phyloP scores from a whole-genome alignment of 1,140 invertebrate genomes.

The Eriosoma lanigerum region DNA sequence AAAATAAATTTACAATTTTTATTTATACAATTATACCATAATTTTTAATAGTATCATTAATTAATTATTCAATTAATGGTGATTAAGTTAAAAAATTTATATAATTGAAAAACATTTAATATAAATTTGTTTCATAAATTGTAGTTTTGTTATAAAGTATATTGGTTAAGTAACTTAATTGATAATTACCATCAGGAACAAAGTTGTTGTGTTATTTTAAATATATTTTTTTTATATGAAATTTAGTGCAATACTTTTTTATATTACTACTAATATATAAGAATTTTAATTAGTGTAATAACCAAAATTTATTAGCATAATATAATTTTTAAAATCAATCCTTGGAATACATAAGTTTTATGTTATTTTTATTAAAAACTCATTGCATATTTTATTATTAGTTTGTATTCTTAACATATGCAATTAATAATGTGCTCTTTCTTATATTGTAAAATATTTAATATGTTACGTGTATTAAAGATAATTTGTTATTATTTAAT shows the following conservation, averaged over 20 bases:
- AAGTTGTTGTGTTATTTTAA: not conserved
- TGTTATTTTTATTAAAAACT: not conserved
- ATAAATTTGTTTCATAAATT: not conserved
- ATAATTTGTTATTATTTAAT: not conserved
- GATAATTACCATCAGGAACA: slow-evolving; percentile 6
- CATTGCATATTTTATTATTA: slow-evolving; percentile 3
- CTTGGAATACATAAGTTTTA: not conserved
- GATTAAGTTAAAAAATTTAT: too few relatives aligned
- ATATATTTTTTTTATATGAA: not conserved
- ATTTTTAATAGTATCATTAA: too few relatives aligned
- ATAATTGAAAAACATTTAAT: too few relatives aligned
- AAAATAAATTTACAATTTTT: too few relatives aligned
- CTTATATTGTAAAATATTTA: slow-evolving; percentile 1
- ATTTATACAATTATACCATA: too few relatives aligned
- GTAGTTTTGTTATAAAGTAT: not conserved
- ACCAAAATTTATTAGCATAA: not conserved
- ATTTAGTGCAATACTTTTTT: slow-evolving; percentile 14
- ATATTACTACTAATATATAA: not conserved
- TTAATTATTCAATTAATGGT: too few relatives aligned
- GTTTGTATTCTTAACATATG: not conserved
- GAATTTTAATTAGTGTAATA: slow-evolving; percentile 11
- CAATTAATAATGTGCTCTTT: not conserved
- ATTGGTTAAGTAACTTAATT: not conserved
- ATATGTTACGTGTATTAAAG: slow-evolving; percentile 11
- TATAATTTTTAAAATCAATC: not conserved